Evolutionary conservation across 2,888 invertebrate genomes (phyloP), one percentile per base, ranked within the genome.

Genomic region (Masnerella sp.): DNA sequence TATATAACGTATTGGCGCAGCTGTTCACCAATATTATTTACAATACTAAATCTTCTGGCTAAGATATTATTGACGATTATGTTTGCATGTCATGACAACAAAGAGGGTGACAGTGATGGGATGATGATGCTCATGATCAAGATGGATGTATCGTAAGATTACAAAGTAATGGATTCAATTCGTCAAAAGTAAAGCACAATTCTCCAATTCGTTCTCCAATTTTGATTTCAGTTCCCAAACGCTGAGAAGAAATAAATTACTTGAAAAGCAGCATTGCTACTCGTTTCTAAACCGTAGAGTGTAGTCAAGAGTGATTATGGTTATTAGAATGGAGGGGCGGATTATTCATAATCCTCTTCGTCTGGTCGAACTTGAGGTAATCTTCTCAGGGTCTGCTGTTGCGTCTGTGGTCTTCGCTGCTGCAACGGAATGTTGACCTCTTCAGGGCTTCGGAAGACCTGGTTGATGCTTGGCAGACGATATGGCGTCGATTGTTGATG

Each of bases 341-440:
- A n/a, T 79, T 84, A 87, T 77, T 87, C 87, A 74, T 87, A 87
- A 28, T 87, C 87, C 51, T 87, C 87, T 34, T 86, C 87, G 7
- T 85, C 84, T 0, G 85, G 85, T 80, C 85, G 79, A 22, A 87
- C 84, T 68, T 85, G 85, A 15, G 87, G 87, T 78, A 78, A 86
- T 81, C 87, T 85, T 77, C 86, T 81, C 25, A 85, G 73, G 2
- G 81, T 75, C 17, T 84, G 83, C 34, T 85, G 84, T 30, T 88
- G 85, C 65, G 88, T 83, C 34, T 90, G 89, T 11, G 95, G 95
- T 81, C 95, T 91, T 83, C 95, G 90, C 84, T 95, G 95, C 71
- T 93, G 93, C 51, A 96, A 89, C 2, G 95, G 94, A 79, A 95
- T 95, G 85, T 96, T 95, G 49, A 95, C 94, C 84, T 95, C 95